Evolutionary conservation across 2,888 invertebrate species (phyloP).

Genomic region (Tinea pellionella): DNA sequence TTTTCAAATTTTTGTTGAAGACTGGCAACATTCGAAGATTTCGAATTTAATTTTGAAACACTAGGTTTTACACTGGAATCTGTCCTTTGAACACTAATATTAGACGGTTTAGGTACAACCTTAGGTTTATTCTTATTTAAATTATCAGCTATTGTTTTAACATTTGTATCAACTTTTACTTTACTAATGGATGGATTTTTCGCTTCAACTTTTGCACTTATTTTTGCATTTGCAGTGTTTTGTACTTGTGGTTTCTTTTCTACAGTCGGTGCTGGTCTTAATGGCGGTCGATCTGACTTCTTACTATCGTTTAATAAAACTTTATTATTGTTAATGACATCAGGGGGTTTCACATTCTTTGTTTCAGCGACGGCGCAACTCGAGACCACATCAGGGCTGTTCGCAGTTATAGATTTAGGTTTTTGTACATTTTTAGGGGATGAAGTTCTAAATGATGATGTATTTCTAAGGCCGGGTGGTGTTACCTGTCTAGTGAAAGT

Average conservation of each 20-base stretch:
- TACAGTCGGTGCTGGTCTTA: constrained; percentile 43
- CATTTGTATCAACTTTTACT: constrained; percentile 47
- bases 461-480: constrained; percentile 60
- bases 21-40: constrained; percentile 78
- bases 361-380: constrained; percentile 72
- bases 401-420: constrained; percentile 49
- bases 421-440: constrained; percentile 48
- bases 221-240: constrained; percentile 38
- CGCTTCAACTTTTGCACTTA: constrained; percentile 32
- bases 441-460: constrained; percentile 49
- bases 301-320: constrained; percentile 37
- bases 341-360: constrained; percentile 69
- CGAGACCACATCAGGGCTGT: constrained; percentile 79
- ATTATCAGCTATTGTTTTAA: constrained; percentile 58
- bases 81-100: constrained; percentile 35
- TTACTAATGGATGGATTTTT: constrained; percentile 41
- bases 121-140: constrained; percentile 61
- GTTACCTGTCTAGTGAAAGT: constrained; percentile 57
- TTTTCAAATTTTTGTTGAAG: constrained; percentile 84
- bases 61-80: constrained; percentile 42
- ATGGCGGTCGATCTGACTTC: constrained; percentile 44
- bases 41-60: constrained; percentile 61
- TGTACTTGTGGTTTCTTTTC: constrained; percentile 50
- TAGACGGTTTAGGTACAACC: constrained; percentile 52
- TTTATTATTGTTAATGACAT: constrained; percentile 70